A percentile compares a stretch with the other conserved stretches of the same genome.
Conservation (phyloP, 2,797 vertebrate species). For the Parauchenoglanis punctatus region DNA sequence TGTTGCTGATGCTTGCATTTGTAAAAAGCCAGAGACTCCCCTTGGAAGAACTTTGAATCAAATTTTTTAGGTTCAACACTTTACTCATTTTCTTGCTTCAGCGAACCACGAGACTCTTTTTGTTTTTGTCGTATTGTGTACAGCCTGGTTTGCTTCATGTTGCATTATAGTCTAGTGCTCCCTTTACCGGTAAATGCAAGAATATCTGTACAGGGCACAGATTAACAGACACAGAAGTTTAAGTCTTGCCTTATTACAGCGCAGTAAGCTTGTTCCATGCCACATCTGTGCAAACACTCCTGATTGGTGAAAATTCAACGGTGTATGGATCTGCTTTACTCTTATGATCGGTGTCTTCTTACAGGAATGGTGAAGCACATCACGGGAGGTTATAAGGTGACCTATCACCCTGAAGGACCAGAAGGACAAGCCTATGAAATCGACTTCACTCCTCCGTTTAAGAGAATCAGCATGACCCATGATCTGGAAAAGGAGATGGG, state of each 20-base stretch:
- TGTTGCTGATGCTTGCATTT: no score
- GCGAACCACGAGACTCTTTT: no score
- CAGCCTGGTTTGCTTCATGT: not conserved
- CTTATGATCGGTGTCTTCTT: not conserved
- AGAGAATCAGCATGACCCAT: constrained; percentile 86
- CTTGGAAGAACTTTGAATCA: no score
- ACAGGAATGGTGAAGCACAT: constrained; percentile 96
- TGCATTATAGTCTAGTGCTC: not conserved
- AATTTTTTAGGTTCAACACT: not conserved
- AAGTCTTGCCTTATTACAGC: not conserved
- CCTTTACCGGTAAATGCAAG: not conserved
- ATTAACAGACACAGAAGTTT: not conserved
- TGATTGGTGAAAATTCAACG: not conserved
- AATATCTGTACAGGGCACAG: not conserved
- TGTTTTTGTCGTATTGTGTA: not conserved
- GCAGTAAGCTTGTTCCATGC: not conserved
- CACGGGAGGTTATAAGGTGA: constrained; percentile 88
- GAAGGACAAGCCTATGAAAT: constrained; percentile 87
- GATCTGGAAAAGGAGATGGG: constrained; percentile 89
- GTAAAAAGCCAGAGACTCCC: no score
- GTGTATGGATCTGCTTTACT: not conserved
- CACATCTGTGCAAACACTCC: not conserved
- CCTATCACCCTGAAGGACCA: constrained; percentile 91
- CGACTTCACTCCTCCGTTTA: constrained; percentile 97
- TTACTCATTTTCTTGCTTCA: no score